A percentile compares a stretch with the other conserved stretches of the same genome.
These are phyloP conservation scores for Ichneumoninae sp. DNA, from an alignment of 2,888 invertebrate genomes.

Conservation along the genomic window DNA sequence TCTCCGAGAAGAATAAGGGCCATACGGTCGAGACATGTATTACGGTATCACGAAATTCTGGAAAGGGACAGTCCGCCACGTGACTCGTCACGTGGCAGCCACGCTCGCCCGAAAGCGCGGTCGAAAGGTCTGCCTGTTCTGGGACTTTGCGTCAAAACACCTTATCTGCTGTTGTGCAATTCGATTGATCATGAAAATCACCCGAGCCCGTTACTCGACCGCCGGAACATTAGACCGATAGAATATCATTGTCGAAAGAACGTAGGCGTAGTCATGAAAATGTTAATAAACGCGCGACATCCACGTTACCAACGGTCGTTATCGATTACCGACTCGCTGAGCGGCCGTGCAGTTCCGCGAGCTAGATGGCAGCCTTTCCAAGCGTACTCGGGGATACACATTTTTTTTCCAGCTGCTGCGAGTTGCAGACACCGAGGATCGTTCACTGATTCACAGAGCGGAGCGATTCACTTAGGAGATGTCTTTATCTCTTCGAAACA, in stretches of 20 bases:
- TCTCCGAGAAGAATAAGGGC: neutral
- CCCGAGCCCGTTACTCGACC: neutral
- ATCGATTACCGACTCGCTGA: neutral
- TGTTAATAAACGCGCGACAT: neutral
- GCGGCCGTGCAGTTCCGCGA: neutral
- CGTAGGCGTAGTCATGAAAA: neutral
- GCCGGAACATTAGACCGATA: neutral
- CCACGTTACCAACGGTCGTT: slow-evolving; percentile 10
- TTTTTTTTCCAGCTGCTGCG: neutral
- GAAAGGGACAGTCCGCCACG: slow-evolving; percentile 23
- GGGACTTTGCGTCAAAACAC: neutral
- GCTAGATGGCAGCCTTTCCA: slow-evolving; percentile 22
- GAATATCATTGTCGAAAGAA: neutral
- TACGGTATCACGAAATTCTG: neutral
- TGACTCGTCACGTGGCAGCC: slow-evolving; percentile 33
- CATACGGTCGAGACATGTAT: neutral
- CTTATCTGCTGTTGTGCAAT: neutral
- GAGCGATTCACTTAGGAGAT: neutral
- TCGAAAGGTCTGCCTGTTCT: neutral
- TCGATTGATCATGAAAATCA: neutral
- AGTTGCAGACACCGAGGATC: neutral
- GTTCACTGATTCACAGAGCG: slow-evolving; percentile 1
- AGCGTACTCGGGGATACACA: neutral
- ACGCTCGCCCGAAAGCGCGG: slow-evolving; percentile 12
- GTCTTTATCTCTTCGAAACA: neutral